Percentiles rank a stretch among this genome's conserved stretches.
These are phyloP conservation scores for Patella caerulea DNA, from an alignment of 2,888 invertebrate species.

Conservation along the genomic window DNA sequence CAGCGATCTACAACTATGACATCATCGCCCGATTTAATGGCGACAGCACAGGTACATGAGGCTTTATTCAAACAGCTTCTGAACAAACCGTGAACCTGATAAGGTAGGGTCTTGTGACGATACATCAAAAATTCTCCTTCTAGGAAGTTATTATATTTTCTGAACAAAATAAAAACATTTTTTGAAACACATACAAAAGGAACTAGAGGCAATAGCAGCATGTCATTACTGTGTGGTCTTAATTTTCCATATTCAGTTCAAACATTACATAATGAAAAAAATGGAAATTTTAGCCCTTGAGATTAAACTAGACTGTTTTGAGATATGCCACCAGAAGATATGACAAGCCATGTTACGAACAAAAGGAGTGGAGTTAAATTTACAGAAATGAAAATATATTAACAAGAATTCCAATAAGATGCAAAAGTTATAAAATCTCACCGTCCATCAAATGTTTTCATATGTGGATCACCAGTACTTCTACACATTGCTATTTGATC, in stretches of 20 bases:
- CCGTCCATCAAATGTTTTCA: slow-evolving; percentile 43
- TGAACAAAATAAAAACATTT: slow-evolving; percentile 27
- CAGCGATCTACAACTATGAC: slow-evolving; percentile 46
- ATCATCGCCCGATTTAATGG: slow-evolving; percentile 45
- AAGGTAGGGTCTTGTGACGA: slow-evolving; percentile 40
- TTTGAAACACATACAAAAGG: not conserved
- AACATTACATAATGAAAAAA: not conserved
- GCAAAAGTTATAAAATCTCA: slow-evolving; percentile 1
- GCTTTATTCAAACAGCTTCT: slow-evolving; percentile 25
- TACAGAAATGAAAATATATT: not conserved
- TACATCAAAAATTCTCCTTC: slow-evolving; percentile 52
- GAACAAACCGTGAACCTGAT: slow-evolving; percentile 36
- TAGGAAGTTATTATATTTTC: slow-evolving; percentile 42
- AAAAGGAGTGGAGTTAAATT: not conserved
- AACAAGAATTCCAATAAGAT: not conserved
- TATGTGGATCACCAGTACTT: slow-evolving; percentile 43
- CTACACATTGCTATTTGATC: slow-evolving; percentile 35
- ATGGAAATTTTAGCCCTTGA: not conserved
- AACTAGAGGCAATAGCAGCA: no score
- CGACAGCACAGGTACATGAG: slow-evolving; percentile 50
- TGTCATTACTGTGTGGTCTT: no score
- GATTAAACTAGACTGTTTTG: no score
- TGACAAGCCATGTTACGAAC: no score
- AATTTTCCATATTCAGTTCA: no score
- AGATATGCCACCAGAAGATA: no score